Conservation (phyloP, 1,140 invertebrate species). For the Stegodyphus dumicola region DNA sequence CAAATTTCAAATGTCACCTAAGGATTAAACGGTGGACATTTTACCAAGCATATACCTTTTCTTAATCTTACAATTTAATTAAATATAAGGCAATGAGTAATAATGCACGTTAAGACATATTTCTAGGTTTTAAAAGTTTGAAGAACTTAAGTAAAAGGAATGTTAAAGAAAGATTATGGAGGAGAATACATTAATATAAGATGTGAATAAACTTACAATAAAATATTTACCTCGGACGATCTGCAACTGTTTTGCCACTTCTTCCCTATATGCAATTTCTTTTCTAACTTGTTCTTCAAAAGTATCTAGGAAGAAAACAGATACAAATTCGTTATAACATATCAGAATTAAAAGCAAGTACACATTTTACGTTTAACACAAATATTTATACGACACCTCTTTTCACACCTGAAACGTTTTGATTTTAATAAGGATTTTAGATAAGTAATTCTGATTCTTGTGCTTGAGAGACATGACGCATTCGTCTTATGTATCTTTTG, state of each 20-base stretch:
- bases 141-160: too few species aligned
- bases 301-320: conserved; percentile 64
- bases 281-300: conserved; percentile 67
- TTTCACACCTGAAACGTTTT: too few species aligned
- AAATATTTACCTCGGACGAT: conserved; percentile 66
- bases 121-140: too few species aligned
- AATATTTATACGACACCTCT: too few species aligned
- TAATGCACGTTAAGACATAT: too few species aligned
- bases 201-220: conserved; percentile 38
- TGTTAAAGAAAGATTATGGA: too few species aligned
- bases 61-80: not conserved
- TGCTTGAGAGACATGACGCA: too few species aligned
- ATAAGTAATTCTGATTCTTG: too few species aligned
- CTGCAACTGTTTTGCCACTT: conserved; percentile 68
- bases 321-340: not conserved
- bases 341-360: too few species aligned
- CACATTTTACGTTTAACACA: too few species aligned
- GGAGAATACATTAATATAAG: not conserved
- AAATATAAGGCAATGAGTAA: not conserved
- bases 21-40: not conserved
- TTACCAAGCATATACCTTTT: not conserved
- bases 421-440: too few species aligned
- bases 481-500: too few species aligned
- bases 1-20: not conserved
- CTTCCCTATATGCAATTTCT: conserved; percentile 68